These are phyloP conservation scores for Pseudomyrmex gracilis DNA, from an alignment of 1,140 invertebrate genomes.

Conservation along the genomic window DNA sequence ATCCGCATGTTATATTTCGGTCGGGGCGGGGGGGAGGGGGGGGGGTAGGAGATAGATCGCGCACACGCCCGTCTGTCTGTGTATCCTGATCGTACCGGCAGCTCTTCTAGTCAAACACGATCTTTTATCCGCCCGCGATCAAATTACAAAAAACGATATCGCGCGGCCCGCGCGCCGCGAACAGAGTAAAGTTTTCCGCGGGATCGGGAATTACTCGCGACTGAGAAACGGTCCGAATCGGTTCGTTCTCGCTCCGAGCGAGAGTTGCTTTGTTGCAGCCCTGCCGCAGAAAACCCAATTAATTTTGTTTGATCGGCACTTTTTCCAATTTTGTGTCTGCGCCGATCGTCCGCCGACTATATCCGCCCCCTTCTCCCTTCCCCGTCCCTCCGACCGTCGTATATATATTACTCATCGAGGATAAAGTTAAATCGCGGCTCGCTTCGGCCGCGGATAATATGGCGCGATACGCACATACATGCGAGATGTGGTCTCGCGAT, in stretches of 20 bases:
- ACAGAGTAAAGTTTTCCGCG: neutral
- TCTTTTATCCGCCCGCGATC: constrained; percentile 45
- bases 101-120: constrained; percentile 59
- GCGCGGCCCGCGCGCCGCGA: constrained; percentile 9
- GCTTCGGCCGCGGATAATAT: constrained; percentile 37
- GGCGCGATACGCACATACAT: constrained; percentile 1
- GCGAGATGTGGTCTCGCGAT: neutral
- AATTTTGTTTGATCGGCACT: constrained; percentile 67
- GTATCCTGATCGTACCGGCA: constrained; percentile 26
- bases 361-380: neutral
- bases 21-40: too few species aligned
- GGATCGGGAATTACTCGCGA: constrained; percentile 46
- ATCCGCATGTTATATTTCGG: neutral
- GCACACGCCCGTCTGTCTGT: constrained; percentile 22
- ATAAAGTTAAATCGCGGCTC: constrained; percentile 49
- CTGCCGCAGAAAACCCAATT: constrained; percentile 56
- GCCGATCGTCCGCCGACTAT: neutral
- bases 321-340: constrained; percentile 59
- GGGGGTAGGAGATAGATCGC: constrained; percentile 4
- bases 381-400: neutral
- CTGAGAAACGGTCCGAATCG: constrained; percentile 22
- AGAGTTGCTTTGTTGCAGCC: constrained; percentile 66
- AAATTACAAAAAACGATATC: constrained; percentile 62
- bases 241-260: constrained; percentile 30
- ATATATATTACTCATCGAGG: constrained; percentile 7